Conservation (phyloP, 2,797 vertebrate genomes). For the Botia kubotai region DNA sequence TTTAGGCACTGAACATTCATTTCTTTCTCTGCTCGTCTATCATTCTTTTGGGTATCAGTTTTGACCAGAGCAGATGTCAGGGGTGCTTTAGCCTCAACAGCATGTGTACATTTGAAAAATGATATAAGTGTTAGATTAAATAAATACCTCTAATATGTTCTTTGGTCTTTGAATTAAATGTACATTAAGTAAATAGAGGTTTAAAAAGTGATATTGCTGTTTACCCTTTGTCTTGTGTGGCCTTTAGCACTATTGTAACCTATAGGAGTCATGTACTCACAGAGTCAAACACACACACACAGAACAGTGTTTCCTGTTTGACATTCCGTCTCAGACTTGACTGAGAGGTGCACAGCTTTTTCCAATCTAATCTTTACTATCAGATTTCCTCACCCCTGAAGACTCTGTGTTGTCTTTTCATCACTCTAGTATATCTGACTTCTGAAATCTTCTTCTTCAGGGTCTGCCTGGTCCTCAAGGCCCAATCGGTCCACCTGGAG, state of each 20-base stretch:
- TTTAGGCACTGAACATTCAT: too few relatives aligned
- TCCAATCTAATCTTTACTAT: slow-evolving; percentile 16
- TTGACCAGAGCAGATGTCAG: too few relatives aligned
- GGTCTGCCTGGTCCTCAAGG: slow-evolving; percentile 97
- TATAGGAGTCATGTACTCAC: background rate
- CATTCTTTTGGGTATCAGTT: too few relatives aligned
- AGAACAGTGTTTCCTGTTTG: background rate
- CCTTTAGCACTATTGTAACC: background rate
- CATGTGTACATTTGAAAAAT: too few relatives aligned
- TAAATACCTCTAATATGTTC: too few relatives aligned
- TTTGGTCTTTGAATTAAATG: background rate
- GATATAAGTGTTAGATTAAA: too few relatives aligned
- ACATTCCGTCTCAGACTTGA: slow-evolving; percentile 31
- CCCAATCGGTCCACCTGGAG: slow-evolving; percentile 95
- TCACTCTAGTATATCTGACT: slow-evolving; percentile 27
- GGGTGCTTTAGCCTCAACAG: too few relatives aligned
- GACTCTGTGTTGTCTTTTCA: slow-evolving; percentile 13
- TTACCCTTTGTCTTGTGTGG: background rate
- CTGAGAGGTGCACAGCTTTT: slow-evolving; percentile 35
- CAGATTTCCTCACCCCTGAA: slow-evolving; percentile 26
- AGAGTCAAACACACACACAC: background rate
- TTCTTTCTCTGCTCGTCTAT: too few relatives aligned
- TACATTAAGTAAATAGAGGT: too few relatives aligned
- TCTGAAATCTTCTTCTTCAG: slow-evolving; percentile 77
- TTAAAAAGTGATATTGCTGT: background rate